Evolutionary conservation across 2,113 vertebrate species (phyloP).

Genomic region (Scomber japonicus): DNA sequence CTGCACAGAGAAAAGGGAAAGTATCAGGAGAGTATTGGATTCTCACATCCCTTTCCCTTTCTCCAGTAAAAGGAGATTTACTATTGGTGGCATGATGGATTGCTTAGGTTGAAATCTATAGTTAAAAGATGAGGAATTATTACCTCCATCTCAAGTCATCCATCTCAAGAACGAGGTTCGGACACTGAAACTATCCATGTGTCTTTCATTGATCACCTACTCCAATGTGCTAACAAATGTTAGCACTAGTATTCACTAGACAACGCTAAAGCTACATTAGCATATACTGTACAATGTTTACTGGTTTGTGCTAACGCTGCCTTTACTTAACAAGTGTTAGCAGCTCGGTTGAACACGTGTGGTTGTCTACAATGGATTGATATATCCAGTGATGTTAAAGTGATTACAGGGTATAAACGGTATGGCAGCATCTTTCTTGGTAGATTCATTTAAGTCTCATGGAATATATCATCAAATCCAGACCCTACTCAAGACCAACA

Average conservation of each 20-base stretch:
- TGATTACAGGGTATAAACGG: no score
- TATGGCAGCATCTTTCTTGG: no score
- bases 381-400: no score
- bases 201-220: slow-evolving; percentile 1
- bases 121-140: slow-evolving; percentile 24
- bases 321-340: no score
- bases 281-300: no score
- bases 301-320: no score
- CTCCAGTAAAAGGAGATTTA: neutral
- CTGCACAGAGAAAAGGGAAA: neutral
- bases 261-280: no score
- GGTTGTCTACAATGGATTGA: no score
- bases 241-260: neutral
- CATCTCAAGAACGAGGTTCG: neutral
- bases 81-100: neutral
- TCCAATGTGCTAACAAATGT: neutral
- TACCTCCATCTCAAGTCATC: neutral
- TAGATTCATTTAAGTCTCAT: no score
- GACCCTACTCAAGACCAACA: no score
- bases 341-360: no score
- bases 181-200: neutral
- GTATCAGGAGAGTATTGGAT: slow-evolving; percentile 4
- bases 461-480: no score
- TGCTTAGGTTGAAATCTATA: neutral
- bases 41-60: slow-evolving; percentile 6